Base-by-base conservation (phyloP, 64 coral and sea anemone genomes). In the Astreopora myriophthalma region DNA sequence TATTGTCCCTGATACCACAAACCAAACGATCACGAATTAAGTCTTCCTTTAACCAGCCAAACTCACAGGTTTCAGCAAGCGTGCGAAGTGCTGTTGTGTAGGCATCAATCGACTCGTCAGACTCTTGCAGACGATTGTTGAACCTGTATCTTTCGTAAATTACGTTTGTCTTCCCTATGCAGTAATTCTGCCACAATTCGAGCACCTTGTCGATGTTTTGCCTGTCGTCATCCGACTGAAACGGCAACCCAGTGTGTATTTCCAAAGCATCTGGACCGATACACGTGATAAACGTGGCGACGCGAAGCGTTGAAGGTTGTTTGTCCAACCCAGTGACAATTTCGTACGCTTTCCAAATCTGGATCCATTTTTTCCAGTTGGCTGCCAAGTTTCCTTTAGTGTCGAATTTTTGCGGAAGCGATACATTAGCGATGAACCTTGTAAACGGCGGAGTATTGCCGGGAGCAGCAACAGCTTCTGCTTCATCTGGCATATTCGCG, bases 321-420 rank as follows among this genome's bases (percentile, higher is more conserved):
- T 88, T 22, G 69, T 22, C 24, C 3, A 75, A 67, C 34, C 26
- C 58, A 20, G 86, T 89, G 13, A 89, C 58, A 29, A 60, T 20
- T 57, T 89, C 71, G 55, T 89, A 89, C 29, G 86, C 69, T 60
- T 89, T 26, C 86, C 86, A 89, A 27, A 58, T 81, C 62, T 90
- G 75, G 32, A 34, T 19, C 88, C 88, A 90, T 9, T 76, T 90
- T 57, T 80, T 90, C 88, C 75, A 90, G 60, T 80, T 90, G 34
- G 64, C 79, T 51, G 88, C 57, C 48, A 90, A 60, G 42, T 90
- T 90, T 24, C 75, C 88, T 48, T 67, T 90, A 10, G 66, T 52
- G 57, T 76, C 8, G 8, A 90, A 23, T 68, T 64, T 67, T 9
- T 19, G 38, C 8, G 86, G 86, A 5, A 75, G 65, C 5, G 86